These are phyloP conservation scores for Oscheius sp. DNA, from an alignment of 2,888 invertebrate genomes.

Conservation along the genomic window DNA sequence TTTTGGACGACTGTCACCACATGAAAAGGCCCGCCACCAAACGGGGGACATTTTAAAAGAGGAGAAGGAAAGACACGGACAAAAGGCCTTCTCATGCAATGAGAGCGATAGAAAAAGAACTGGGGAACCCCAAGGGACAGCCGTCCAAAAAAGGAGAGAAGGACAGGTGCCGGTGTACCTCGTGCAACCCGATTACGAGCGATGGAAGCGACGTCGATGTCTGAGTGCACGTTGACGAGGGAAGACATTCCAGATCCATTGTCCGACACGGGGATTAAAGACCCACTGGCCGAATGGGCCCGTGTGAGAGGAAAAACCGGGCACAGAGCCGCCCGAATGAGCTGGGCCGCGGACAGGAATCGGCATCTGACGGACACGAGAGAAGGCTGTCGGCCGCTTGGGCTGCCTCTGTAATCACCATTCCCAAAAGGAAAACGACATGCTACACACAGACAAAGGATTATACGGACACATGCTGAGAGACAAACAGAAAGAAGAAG, in stretches of 20 bases:
- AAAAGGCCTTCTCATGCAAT: not conserved
- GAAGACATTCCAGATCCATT: conserved; percentile 53
- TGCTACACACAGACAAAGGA: not conserved
- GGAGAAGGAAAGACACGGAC: not conserved
- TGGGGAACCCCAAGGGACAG: not conserved
- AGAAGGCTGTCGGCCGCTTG: conserved; percentile 59
- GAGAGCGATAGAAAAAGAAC: not conserved
- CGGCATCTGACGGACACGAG: conserved; percentile 61
- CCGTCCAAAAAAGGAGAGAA: conserved; percentile 18
- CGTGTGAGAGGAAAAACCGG: conserved; percentile 2
- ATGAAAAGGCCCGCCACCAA: conserved; percentile 8
- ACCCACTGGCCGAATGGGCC: conserved; percentile 53
- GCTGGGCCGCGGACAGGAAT: conserved; percentile 45
- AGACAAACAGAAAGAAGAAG: not conserved
- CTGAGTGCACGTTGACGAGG: conserved; percentile 13
- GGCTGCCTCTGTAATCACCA: conserved; percentile 27
- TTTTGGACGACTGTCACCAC: conserved; percentile 22
- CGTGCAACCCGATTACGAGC: conserved; percentile 28
- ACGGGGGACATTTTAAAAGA: not conserved
- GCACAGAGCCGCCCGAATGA: conserved; percentile 20
- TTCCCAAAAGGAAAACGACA: not conserved
- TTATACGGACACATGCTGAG: conserved; percentile 5
- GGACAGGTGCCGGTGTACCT: conserved; percentile 17
- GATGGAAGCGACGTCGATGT: conserved; percentile 3
- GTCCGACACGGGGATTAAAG: conserved; percentile 50